Conservation (phyloP, 2,113 vertebrate genomes). For the Cebus imitator region DNA sequence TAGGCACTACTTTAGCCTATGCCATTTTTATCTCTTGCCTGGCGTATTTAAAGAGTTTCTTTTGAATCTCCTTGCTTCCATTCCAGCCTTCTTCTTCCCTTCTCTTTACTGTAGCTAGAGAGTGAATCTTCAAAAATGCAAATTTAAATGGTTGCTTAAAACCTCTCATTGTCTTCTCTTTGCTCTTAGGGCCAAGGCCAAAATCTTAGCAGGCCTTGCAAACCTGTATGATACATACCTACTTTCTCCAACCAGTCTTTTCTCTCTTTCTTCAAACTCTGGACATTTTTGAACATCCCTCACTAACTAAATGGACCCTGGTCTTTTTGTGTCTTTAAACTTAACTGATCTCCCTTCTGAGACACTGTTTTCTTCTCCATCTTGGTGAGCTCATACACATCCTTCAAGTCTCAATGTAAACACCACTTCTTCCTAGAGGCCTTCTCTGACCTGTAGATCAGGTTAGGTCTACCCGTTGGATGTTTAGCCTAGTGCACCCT, state of each 20-base stretch:
- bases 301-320: neutral
- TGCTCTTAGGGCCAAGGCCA: neutral
- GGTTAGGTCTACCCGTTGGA: neutral
- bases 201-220: neutral
- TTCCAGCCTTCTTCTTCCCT: neutral
- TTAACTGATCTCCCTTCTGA: neutral
- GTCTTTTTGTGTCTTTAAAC: neutral
- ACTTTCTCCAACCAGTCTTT: neutral
- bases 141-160: neutral
- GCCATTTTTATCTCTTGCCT: neutral
- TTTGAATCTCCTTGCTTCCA: neutral
- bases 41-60: neutral
- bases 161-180: neutral
- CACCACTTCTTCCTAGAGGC: neutral
- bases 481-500: neutral
- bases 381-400: neutral
- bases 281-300: neutral
- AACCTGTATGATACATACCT: neutral
- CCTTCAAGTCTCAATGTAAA: neutral
- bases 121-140: neutral
- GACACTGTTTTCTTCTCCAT: neutral
- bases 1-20: neutral
- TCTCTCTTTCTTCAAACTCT: neutral
- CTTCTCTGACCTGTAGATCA: neutral
- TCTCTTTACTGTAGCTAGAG: neutral